phyloP scores from a whole-genome alignment of 2,888 invertebrate genomes.

The Tachystola acroxantha region DNA sequence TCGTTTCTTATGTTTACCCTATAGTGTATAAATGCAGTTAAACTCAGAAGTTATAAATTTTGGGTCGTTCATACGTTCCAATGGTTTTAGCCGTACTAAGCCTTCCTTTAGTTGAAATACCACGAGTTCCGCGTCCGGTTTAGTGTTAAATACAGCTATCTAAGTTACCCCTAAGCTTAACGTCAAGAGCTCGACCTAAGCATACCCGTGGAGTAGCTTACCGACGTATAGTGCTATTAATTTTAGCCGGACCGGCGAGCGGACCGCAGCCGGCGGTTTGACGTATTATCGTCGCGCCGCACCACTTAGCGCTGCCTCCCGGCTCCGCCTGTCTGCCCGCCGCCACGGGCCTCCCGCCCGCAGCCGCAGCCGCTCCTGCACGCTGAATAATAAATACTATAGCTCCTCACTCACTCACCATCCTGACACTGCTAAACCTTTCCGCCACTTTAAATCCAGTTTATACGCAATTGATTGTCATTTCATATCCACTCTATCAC shows the following conservation, averaged over 20 bases:
- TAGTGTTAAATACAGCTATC: constrained; percentile 3
- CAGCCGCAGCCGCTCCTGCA: constrained; percentile 5
- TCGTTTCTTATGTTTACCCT: too few relatives aligned
- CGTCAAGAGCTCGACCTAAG: constrained; percentile 13
- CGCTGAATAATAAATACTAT: constrained; percentile 18
- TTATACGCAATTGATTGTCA: not conserved
- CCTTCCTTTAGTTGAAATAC: too few relatives aligned
- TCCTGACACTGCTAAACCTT: constrained; percentile 12
- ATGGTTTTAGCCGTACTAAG: too few relatives aligned
- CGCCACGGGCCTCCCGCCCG: constrained; percentile 6
- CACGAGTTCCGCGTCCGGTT: too few relatives aligned
- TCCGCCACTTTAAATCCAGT: constrained; percentile 1
- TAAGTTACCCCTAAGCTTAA: constrained; percentile 4
- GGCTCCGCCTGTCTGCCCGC: not conserved
- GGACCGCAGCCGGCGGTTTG: constrained; percentile 53
- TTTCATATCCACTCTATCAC: not conserved
- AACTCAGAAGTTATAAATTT: too few relatives aligned
- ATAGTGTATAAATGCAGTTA: too few relatives aligned
- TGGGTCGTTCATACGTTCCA: too few relatives aligned
- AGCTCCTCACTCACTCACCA: constrained; percentile 11
- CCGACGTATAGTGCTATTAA: constrained; percentile 37
- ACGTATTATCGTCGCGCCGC: constrained; percentile 55
- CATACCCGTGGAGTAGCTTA: constrained; percentile 14
- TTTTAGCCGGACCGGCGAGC: constrained; percentile 36
- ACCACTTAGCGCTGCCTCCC: constrained; percentile 41